Evolutionary conservation across 2,888 invertebrate genomes (phyloP).

Genomic region (Dione vanillae): DNA sequence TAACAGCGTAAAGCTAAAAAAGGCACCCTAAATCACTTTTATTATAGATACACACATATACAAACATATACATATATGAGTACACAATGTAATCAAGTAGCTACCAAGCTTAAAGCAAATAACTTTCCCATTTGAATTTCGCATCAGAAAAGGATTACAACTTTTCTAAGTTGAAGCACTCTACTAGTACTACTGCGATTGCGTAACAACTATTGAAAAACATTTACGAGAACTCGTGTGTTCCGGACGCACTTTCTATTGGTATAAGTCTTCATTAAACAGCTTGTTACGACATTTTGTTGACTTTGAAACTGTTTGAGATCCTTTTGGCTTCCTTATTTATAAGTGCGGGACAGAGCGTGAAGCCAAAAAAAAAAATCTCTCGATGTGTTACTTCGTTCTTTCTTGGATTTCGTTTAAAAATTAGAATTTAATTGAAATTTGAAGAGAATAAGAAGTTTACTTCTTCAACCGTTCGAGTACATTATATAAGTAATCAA

Average conservation of each 20-base stretch:
- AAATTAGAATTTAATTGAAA: too few species aligned
- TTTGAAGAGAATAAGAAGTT: too few species aligned
- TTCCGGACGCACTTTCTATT: constrained; percentile 37
- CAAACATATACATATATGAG: too few species aligned
- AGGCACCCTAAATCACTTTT: too few species aligned
- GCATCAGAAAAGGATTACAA: not conserved
- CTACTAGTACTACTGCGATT: too few species aligned
- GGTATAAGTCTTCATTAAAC: constrained; percentile 7
- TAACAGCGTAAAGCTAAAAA: too few species aligned
- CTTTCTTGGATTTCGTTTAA: too few species aligned
- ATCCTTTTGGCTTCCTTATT: not conserved
- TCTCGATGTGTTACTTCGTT: too few species aligned
- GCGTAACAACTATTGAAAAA: constrained; percentile 13
- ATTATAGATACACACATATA: too few species aligned
- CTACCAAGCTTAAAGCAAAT: not conserved
- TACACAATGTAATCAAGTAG: too few species aligned
- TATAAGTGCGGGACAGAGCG: too few species aligned
- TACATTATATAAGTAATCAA: constrained; percentile 25
- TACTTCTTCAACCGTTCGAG: not conserved
- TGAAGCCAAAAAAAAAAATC: too few species aligned
- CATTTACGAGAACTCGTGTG: constrained; percentile 31
- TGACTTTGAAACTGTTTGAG: not conserved
- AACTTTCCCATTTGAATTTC: constrained; percentile 9
- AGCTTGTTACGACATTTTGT: not conserved
- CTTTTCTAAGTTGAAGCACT: not conserved